These are phyloP conservation scores for Anthopleura sola DNA, from an alignment of 64 coral and sea anemone species.

Conservation along the genomic window DNA sequence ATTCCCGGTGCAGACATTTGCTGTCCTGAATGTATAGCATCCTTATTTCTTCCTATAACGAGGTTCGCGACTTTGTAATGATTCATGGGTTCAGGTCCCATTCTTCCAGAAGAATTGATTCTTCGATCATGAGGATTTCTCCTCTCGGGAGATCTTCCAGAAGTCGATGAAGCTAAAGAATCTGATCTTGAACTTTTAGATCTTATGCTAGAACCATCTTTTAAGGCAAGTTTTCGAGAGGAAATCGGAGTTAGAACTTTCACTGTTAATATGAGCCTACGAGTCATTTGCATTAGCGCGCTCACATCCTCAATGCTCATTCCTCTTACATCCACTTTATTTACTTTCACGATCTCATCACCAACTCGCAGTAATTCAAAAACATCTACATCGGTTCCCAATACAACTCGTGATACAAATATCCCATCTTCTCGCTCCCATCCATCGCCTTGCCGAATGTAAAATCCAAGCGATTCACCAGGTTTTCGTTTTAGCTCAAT, in stretches of 20 bases:
- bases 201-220: conserved; percentile 31
- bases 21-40: conserved; percentile 35
- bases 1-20: conserved; percentile 9
- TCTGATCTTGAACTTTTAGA: conserved; percentile 52
- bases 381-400: conserved; percentile 95
- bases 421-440: conserved; percentile 91
- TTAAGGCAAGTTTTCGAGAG: conserved; percentile 42
- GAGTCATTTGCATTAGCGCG: conserved; percentile 96
- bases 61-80: conserved; percentile 97
- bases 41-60: conserved; percentile 89
- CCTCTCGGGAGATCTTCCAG: conserved; percentile 26
- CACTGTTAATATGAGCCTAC: conserved; percentile 84
- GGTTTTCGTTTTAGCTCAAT: conserved; percentile 90
- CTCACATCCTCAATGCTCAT: conserved; percentile 98
- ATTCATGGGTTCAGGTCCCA: conserved; percentile 70
- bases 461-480: conserved; percentile 95
- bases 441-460: conserved; percentile 98
- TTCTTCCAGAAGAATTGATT: conserved; percentile 36
- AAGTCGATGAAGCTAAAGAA: conserved; percentile 9
- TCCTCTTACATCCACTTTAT: conserved; percentile 92
- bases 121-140: conserved; percentile 32
- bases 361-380: conserved; percentile 95
- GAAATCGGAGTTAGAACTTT: conserved; percentile 91
- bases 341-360: conserved; percentile 95
- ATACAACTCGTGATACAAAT: conserved; percentile 96